Evolutionary conservation across 2,797 vertebrate species (phyloP).

Genomic region (Notoglanidium macrostoma): DNA sequence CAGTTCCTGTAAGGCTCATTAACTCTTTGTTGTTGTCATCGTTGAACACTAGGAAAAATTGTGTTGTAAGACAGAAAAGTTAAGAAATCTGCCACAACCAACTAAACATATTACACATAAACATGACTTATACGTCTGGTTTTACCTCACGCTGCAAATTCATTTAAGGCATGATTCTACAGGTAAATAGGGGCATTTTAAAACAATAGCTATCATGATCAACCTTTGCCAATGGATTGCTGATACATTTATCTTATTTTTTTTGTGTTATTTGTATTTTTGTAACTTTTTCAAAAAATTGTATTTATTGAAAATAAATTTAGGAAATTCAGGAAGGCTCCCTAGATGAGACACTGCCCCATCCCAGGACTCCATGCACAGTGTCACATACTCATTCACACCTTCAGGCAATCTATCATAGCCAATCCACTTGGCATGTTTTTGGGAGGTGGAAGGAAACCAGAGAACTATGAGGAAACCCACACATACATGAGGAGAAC

Average conservation of each 20-base stretch:
- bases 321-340: too few species aligned
- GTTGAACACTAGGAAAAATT: slow-evolving; percentile 86
- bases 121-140: not conserved
- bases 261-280: not conserved
- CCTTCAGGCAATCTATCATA: not conserved
- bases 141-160: not conserved
- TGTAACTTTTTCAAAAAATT: too few species aligned
- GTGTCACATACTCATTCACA: not conserved
- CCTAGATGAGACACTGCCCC: too few species aligned
- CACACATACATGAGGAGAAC: not conserved
- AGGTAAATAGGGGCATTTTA: not conserved
- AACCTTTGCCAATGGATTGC: not conserved
- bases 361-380: not conserved
- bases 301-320: too few species aligned
- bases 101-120: not conserved
- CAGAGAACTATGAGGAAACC: not conserved
- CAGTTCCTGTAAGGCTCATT: slow-evolving; percentile 95
- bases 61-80: not conserved
- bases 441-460: not conserved
- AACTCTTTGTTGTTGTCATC: slow-evolving; percentile 91
- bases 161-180: too few species aligned
- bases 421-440: not conserved
- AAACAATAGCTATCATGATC: not conserved
- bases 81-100: not conserved
- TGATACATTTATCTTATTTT: not conserved